phyloP scores from a whole-genome alignment of 2,113 vertebrate genomes.

The Trematomus loennbergii region DNA sequence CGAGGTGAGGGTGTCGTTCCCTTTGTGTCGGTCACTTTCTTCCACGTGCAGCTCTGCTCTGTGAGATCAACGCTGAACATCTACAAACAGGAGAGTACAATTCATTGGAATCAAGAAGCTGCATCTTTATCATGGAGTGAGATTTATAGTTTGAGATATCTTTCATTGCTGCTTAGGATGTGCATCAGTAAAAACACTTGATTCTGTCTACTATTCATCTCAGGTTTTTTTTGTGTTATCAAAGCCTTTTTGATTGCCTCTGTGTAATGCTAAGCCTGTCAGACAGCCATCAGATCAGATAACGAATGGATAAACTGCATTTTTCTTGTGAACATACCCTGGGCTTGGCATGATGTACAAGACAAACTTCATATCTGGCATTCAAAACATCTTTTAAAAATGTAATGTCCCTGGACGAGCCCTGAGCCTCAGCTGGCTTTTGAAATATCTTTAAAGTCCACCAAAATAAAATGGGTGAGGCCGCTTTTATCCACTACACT shows the following conservation, averaged over 20 bases:
- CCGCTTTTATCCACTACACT: too few relatives aligned
- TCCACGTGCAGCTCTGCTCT: constrained; percentile 68
- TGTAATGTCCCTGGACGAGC: too few relatives aligned
- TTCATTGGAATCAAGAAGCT: not conserved
- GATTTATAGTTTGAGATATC: too few relatives aligned
- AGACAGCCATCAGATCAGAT: not conserved
- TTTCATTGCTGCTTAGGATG: not conserved
- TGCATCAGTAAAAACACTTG: not conserved
- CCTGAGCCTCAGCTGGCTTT: too few relatives aligned
- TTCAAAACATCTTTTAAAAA: not conserved
- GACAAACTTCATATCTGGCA: not conserved
- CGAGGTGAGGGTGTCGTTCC: constrained; percentile 79
- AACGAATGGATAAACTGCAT: not conserved
- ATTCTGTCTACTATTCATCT: too few relatives aligned
- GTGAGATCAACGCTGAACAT: constrained; percentile 78
- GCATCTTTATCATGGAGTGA: not conserved
- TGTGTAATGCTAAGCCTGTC: too few relatives aligned
- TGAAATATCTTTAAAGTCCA: too few relatives aligned
- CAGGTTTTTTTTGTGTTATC: too few relatives aligned
- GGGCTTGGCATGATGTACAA: not conserved
- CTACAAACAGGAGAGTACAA: constrained; percentile 48
- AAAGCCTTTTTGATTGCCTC: too few relatives aligned
- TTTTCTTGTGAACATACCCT: not conserved
- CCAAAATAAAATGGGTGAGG: too few relatives aligned
- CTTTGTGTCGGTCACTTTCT: constrained; percentile 50